phyloP scores from a whole-genome alignment of 2,797 vertebrate genomes.

The Philypnodon macrostomus region DNA sequence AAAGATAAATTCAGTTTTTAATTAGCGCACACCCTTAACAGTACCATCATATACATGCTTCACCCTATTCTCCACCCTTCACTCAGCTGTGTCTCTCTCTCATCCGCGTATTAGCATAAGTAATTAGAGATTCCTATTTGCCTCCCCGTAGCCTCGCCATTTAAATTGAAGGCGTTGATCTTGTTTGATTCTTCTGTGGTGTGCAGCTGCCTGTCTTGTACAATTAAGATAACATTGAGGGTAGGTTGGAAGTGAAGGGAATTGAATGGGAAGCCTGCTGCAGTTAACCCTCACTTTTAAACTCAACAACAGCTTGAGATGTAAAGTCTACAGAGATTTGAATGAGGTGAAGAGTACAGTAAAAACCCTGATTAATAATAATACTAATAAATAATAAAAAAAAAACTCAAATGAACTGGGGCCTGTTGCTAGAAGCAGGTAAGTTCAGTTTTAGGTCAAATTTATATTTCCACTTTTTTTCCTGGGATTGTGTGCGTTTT shows the following conservation, averaged over 20 bases:
- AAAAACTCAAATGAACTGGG: neutral
- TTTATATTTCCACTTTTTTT: too few species aligned
- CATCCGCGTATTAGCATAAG: slow-evolving; percentile 72
- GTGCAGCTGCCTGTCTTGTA: slow-evolving; percentile 71
- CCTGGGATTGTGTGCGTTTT: too few species aligned
- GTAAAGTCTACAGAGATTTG: slow-evolving; percentile 59
- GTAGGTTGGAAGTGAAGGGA: slow-evolving; percentile 39
- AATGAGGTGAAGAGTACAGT: slow-evolving; percentile 32
- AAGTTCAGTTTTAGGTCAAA: too few species aligned
- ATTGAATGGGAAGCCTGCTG: slow-evolving; percentile 26
- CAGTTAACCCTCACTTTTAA: slow-evolving; percentile 35
- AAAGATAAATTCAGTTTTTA: slow-evolving; percentile 78
- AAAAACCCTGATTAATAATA: too few species aligned
- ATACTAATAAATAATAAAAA: too few species aligned
- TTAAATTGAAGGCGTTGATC: slow-evolving; percentile 75
- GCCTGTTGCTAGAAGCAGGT: too few species aligned
- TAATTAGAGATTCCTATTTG: slow-evolving; percentile 76
- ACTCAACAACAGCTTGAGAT: slow-evolving; percentile 61
- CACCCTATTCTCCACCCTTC: slow-evolving; percentile 16
- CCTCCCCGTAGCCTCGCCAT: slow-evolving; percentile 53
- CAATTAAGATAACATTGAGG: slow-evolving; percentile 72
- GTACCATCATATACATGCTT: slow-evolving; percentile 51
- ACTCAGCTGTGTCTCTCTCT: slow-evolving; percentile 32
- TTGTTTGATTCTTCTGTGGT: slow-evolving; percentile 73
- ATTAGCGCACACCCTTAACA: slow-evolving; percentile 71